Evolutionary conservation across 2,113 vertebrate species (phyloP), one percentile per base, ranked within the genome.

Genomic region (Bos javanicus): DNA sequence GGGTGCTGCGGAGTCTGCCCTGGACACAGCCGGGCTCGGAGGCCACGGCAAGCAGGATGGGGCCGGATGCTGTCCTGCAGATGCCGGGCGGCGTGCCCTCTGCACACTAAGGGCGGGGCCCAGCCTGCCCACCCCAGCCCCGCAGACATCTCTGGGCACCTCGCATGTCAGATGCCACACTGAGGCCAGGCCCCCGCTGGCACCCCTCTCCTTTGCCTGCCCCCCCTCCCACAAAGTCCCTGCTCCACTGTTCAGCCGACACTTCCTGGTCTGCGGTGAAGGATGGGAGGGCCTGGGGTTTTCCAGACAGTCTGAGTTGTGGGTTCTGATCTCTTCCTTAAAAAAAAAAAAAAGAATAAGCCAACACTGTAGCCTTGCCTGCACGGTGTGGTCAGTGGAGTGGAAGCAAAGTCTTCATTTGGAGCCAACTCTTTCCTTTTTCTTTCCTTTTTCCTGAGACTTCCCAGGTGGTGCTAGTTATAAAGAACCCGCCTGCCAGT

Each of bases 261-360:
- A 97, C 93, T 88, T 94, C 92, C 87, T 96, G n/a, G 36, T 91
- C 90, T 92, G 43, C n/a, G 81, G 95, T 85, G 67, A 64, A 87
- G 48, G 36, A 39, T 2, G 0, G 88, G 88, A 56, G 50, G 33
- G 33, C 28, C 67, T 71, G 96, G 93, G 87, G 88, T 59, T 98
- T 97, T 95, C 96, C 91, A 64, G 36, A 85, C 19, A 9, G 57
- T 80, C 94, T 91, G 52, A 21, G 7, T 43, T 39, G 19, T 28
- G 16, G 78, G 57, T 30, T 89, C 59, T 6, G 10, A 54, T 46
- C 57, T 88, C 80, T 64, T 94, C 71, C 88, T 83, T 89, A 43
- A 48, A 89, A 43, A 48, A 91, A 48, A n/a, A 16, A 12, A 36
- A 6, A 43, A n/a, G 28, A 62, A 62, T 1, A 56, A 26, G 46